Conservation (phyloP, 2,113 vertebrate genomes). For the Ailurus styani region DNA sequence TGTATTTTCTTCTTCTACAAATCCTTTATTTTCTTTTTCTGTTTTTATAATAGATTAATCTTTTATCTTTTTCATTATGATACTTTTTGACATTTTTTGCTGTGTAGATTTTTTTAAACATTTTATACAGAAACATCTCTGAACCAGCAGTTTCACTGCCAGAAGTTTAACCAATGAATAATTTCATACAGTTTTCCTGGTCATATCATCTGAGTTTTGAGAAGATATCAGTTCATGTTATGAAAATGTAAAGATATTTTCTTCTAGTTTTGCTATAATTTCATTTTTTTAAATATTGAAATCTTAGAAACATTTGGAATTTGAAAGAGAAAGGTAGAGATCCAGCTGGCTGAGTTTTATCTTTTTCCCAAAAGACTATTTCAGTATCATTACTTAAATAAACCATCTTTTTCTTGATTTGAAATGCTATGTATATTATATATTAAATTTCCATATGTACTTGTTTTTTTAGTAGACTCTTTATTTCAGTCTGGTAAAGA, state of each 20-base stretch:
- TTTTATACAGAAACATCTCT: not conserved
- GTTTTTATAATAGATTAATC: not conserved
- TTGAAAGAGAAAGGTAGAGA: not conserved
- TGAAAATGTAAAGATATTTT: conserved; percentile 27
- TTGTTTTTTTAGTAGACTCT: not conserved
- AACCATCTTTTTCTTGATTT: conserved; percentile 24
- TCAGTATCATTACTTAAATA: not conserved
- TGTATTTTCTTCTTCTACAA: not conserved
- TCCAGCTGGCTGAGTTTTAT: conserved; percentile 10
- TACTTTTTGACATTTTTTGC: not conserved
- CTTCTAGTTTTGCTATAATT: conserved; percentile 12
- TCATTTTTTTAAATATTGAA: conserved; percentile 30
- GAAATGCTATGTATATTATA: not conserved
- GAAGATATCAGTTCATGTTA: not conserved
- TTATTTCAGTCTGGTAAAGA: conserved; percentile 6
- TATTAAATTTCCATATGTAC: not conserved
- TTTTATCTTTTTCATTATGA: not conserved
- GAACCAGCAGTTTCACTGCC: not conserved
- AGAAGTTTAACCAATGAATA: not conserved
- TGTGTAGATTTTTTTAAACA: not conserved
- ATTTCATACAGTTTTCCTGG: not conserved
- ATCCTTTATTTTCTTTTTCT: not conserved
- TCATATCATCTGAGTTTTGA: not conserved
- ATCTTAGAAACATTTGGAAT: conserved; percentile 8
- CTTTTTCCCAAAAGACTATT: not conserved